These are phyloP conservation scores for Papilio demoleus DNA, from an alignment of 2,888 invertebrate genomes.

Conservation along the genomic window DNA sequence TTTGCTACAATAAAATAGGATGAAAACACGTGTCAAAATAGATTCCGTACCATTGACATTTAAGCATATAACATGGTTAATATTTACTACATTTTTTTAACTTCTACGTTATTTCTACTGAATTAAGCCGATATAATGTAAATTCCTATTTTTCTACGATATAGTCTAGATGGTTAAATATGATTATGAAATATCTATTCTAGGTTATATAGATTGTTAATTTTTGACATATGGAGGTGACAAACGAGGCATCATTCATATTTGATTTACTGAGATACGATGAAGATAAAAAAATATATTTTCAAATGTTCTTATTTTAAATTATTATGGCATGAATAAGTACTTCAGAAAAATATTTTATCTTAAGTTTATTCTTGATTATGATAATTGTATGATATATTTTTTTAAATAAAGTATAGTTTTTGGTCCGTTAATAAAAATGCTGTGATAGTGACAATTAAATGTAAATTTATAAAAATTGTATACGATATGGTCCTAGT, in stretches of 20 bases:
- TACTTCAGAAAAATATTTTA: too few species aligned
- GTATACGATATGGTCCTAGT: too few species aligned
- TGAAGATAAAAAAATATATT: slow-evolving; percentile 18
- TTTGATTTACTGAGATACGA: slow-evolving; percentile 43
- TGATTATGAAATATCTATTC: not conserved
- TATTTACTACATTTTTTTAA: not conserved
- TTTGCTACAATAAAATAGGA: not conserved
- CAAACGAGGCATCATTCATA: slow-evolving; percentile 52
- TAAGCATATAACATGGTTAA: not conserved
- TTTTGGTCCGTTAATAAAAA: slow-evolving; percentile 25
- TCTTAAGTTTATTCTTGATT: slow-evolving; percentile 10
- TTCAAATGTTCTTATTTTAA: not conserved
- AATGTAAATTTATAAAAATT: too few species aligned
- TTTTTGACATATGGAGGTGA: too few species aligned
- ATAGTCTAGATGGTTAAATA: not conserved
- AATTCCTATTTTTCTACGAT: not conserved
- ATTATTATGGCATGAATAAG: too few species aligned
- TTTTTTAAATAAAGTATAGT: not conserved
- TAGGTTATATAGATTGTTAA: too few species aligned
- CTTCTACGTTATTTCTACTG: not conserved
- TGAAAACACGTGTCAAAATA: slow-evolving; percentile 24
- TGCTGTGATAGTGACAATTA: too few species aligned
- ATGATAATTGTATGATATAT: slow-evolving; percentile 8
- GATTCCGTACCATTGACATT: slow-evolving; percentile 28
- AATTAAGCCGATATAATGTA: not conserved